These are phyloP conservation scores for Heterohyrax brucei DNA, from an alignment of 2,797 vertebrate genomes.

Conservation along the genomic window DNA sequence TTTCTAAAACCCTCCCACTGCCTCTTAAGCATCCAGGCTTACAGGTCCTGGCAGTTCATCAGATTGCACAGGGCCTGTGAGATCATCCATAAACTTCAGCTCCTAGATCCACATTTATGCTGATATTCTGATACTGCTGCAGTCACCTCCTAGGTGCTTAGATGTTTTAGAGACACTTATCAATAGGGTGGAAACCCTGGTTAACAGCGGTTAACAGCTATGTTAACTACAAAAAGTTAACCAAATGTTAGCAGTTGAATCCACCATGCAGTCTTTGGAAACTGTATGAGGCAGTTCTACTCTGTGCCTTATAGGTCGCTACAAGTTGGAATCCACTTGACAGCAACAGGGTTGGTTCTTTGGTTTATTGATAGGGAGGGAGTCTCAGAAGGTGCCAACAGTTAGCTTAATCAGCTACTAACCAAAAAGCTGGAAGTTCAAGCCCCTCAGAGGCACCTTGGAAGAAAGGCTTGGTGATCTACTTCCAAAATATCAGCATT, in stretches of 20 bases:
- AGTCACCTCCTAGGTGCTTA: background rate
- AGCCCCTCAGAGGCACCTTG: background rate
- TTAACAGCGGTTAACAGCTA: too few relatives aligned
- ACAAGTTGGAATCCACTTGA: too few relatives aligned
- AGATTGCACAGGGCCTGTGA: background rate
- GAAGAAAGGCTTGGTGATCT: background rate
- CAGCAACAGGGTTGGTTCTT: too few relatives aligned
- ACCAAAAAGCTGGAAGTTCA: background rate
- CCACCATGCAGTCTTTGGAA: too few relatives aligned
- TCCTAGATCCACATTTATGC: background rate
- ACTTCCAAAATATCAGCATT: background rate
- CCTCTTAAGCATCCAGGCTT: background rate
- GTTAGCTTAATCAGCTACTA: background rate
- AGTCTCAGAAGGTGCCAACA: background rate
- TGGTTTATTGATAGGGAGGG: background rate
- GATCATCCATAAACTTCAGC: background rate
- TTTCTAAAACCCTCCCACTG: background rate
- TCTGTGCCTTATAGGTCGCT: too few relatives aligned
- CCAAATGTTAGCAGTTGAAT: too few relatives aligned
- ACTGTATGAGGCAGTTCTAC: too few relatives aligned
- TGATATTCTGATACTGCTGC: fast-evolving
- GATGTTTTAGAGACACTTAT: background rate
- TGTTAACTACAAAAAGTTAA: too few relatives aligned
- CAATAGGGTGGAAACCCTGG: background rate
- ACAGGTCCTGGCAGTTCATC: background rate